Evolutionary conservation across 2,888 invertebrate genomes (phyloP).

Genomic region (Aelia acuminata): DNA sequence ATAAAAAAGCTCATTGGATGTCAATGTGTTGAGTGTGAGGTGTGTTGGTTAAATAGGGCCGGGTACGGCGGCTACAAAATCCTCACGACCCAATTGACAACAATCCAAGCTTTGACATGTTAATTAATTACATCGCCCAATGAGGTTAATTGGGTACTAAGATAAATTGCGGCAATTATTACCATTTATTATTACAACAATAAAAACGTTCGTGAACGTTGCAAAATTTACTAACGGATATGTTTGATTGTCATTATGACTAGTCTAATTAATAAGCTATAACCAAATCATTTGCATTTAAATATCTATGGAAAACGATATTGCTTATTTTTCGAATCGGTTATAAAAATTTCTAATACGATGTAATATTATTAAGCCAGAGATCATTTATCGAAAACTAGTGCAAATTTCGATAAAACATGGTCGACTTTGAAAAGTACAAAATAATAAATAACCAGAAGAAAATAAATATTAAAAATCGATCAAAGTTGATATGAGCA

Average conservation of each 20-base stretch:
- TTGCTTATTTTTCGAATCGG: neutral
- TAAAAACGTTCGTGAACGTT: neutral
- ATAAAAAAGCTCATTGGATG: conserved; percentile 52
- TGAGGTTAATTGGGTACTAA: conserved; percentile 7
- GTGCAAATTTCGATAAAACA: neutral
- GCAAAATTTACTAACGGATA: neutral
- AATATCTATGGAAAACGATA: neutral
- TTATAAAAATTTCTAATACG: neutral
- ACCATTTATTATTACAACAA: neutral
- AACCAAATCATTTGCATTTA: conserved; percentile 15
- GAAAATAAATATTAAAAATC: neutral
- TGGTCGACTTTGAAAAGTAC: neutral
- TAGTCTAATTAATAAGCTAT: no score
- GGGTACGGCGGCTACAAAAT: conserved; percentile 27
- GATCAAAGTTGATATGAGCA: neutral
- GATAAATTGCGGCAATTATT: neutral
- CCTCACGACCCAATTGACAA: conserved; percentile 29
- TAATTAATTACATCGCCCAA: conserved; percentile 19
- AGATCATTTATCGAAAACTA: neutral
- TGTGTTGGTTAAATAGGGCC: neutral
- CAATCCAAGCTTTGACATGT: neutral
- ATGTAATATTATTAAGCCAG: neutral
- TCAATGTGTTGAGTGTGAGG: conserved; percentile 36
- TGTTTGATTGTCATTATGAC: conserved; percentile 38
- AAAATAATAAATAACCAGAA: neutral